Evolutionary conservation across 2,797 vertebrate genomes (phyloP), one percentile per base, ranked within the genome.

Genomic region (Odontamblyopus rebecca): DNA sequence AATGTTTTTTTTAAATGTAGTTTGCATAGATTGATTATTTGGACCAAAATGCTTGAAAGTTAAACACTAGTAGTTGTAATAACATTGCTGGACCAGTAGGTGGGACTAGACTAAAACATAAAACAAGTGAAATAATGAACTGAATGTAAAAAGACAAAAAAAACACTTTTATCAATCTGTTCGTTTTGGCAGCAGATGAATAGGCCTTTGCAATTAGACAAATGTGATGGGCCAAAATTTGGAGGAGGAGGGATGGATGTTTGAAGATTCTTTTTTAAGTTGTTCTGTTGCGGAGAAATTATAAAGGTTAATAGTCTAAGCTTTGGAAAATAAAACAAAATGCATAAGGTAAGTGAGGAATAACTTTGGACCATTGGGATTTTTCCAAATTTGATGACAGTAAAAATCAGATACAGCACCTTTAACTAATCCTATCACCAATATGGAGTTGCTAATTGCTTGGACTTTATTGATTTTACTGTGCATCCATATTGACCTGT

Each of bases 191-290:
- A 66, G 44, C 7, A 29, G 26, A 50, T 29, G 26, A 29, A 66
- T 3, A 66, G 8, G 64, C 62, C 35, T 44, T 44, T 44, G 62
- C 64, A 30, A 51, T 66, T 51, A 51, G 64, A 7, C 44, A 50
- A 51, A 50, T 48, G 64, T 50, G 15, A 66, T 51, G 26, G 4
- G 64, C 64, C 64, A 66, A 66, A 27, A 16, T 66, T 51, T 50
- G 44, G 44, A 50, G 23, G 63, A 48, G 41, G 63, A 66, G 16
- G 26, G 23, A 63, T 23, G 35, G 44, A 19, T 41, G 32, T 48
- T 64, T 44, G 11, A 64, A 48, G n/a, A 23, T 11, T 26, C 11
- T 56, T 4, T 38, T 38, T 38, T 13, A 41, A 15, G 6, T 41
- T 23, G 4, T 30, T 18, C 6, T 9, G 8, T 64, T 26, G 4